These are phyloP conservation scores for Boleophthalmus pectinirostris DNA, from an alignment of 2,113 vertebrate species.

Conservation along the genomic window DNA sequence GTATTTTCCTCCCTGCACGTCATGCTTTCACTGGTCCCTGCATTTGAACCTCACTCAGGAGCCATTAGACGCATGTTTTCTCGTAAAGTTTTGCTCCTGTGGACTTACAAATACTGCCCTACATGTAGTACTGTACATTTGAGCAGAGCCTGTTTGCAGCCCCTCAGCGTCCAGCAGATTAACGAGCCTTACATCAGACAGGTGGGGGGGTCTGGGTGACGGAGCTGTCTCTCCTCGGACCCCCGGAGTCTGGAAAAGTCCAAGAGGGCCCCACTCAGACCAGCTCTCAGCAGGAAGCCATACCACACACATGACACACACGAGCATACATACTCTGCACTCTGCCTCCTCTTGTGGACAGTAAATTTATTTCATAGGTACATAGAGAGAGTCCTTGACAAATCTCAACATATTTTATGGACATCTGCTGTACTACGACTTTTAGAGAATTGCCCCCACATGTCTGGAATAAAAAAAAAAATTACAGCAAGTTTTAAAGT, in stretches of 20 bases:
- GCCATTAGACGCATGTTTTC: not conserved
- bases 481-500: too few species aligned
- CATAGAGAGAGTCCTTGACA: not conserved
- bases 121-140: slow-evolving; percentile 18
- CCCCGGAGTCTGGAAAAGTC: slow-evolving; percentile 59
- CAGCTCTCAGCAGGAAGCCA: slow-evolving; percentile 30
- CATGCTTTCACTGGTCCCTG: not conserved
- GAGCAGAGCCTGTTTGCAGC: slow-evolving; percentile 21
- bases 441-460: too few species aligned
- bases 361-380: not conserved
- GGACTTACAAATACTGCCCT: slow-evolving; percentile 3
- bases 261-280: slow-evolving; percentile 41
- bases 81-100: not conserved
- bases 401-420: not conserved
- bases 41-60: not conserved
- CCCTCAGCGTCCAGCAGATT: slow-evolving; percentile 42
- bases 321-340: not conserved
- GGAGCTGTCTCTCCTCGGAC: slow-evolving; percentile 38
- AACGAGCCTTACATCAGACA: slow-evolving; percentile 20
- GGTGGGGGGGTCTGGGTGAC: slow-evolving; percentile 43
- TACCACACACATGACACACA: slow-evolving; percentile 35
- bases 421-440: not conserved
- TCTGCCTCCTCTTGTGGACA: not conserved
- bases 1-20: not conserved
- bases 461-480: too few species aligned